Base-by-base conservation (phyloP, 2,797 vertebrate species). In the Uromys caudimaculatus region DNA sequence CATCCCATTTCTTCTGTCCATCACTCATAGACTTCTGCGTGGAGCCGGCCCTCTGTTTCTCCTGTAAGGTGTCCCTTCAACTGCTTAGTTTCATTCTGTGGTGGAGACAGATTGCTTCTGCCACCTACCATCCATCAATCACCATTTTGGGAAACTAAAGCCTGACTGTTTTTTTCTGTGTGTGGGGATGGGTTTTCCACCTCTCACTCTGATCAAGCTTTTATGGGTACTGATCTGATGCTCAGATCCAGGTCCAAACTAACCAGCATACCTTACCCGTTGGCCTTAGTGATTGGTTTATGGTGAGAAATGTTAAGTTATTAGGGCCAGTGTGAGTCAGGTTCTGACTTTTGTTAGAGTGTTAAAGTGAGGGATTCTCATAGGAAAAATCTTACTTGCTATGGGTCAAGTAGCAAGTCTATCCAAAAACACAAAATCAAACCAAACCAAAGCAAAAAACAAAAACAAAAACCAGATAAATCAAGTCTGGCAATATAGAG, bases 131-230 rank as follows among this genome's bases (percentile, higher is more conserved):
- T 86, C 44, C 71, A 69, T 41, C n/a, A 47, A 6, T 35, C 24
- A 41, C 67, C 89, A 29, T 73, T 89, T 54, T 78, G 71, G 32
- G 8, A 79, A 90, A 76, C 29, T 38, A 90, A 24, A 87, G 24
- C 50, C 17, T n/a, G 32, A 21, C 3, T 1, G 44, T n/a, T 54
- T 79, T 78, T 85, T 56, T 86, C 3, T 12, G 1, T 13, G 29
- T 9, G 3, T 12, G 38, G 47, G 44, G 6, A 6, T 1, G 0
- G 17, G 19, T 1, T 0, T n/a, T 85, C 21, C 21, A 29, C 35
- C 21, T 54, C 32, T 75, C 21, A 47, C 44, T 92, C 13, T 73
- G 44, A 64, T 64, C 52, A 50, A 67, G 4, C 41, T 54, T 56
- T 64, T 87, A 3, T 17, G 12, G 50, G 50, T 4, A 86, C 32